These are phyloP conservation scores for Lepidochrysops patricia DNA, from an alignment of 2,888 invertebrate species.

Conservation along the genomic window DNA sequence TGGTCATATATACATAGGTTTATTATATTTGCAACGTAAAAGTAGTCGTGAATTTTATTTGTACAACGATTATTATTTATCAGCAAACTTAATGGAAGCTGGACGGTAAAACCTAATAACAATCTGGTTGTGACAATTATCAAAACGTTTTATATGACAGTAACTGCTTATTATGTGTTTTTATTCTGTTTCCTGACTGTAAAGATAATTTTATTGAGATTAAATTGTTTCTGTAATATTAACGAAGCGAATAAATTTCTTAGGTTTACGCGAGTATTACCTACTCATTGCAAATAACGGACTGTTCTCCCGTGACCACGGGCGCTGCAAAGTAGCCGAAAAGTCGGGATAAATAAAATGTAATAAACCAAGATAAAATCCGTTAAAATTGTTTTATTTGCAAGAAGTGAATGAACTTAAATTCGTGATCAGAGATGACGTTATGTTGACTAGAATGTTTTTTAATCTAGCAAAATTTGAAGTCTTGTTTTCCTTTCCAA, in stretches of 20 bases:
- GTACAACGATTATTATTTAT: not conserved
- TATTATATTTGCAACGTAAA: not conserved
- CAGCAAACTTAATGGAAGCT: constrained; percentile 1
- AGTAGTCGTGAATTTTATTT: not conserved
- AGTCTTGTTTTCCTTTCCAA: too few relatives aligned
- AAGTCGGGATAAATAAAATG: too few relatives aligned
- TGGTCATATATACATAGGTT: not conserved
- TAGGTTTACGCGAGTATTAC: too few relatives aligned
- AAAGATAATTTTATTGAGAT: constrained; percentile 8
- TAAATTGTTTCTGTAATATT: not conserved
- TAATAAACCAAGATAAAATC: too few relatives aligned
- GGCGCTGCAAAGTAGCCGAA: too few relatives aligned
- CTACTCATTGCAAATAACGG: too few relatives aligned
- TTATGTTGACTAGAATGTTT: too few relatives aligned
- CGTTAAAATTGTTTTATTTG: too few relatives aligned
- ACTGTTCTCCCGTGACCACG: too few relatives aligned
- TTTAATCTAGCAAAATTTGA: too few relatives aligned
- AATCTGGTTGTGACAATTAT: not conserved
- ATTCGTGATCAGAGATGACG: too few relatives aligned
- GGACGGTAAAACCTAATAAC: not conserved
- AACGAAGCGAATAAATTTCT: not conserved
- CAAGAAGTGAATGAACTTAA: too few relatives aligned
- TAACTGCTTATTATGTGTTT: not conserved
- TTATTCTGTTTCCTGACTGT: not conserved
- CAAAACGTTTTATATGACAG: not conserved